phyloP scores from a whole-genome alignment of 2,797 vertebrate genomes.

The Pogoniulus pusillus region DNA sequence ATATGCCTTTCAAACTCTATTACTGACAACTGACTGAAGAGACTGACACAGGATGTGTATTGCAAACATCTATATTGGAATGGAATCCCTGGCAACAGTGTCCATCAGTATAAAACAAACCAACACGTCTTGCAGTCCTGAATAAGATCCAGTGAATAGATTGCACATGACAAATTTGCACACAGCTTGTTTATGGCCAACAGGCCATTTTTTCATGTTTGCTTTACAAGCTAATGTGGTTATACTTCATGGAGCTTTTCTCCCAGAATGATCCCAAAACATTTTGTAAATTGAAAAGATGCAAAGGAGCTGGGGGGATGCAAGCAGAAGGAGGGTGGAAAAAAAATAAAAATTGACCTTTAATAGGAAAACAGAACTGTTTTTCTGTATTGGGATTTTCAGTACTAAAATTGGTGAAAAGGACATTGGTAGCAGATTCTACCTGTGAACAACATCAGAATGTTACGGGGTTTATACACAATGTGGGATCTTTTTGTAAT shows the following conservation, averaged over 20 bases:
- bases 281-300: slow-evolving; percentile 39
- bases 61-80: slow-evolving; percentile 54
- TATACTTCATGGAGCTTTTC: slow-evolving; percentile 19
- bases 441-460: neutral
- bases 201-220: slow-evolving; percentile 43
- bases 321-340: neutral
- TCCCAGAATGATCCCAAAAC: neutral
- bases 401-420: neutral
- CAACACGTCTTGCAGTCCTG: slow-evolving; percentile 33
- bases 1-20: slow-evolving; percentile 60
- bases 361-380: neutral
- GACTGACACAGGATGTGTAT: slow-evolving; percentile 40
- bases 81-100: slow-evolving; percentile 46
- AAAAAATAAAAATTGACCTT: neutral
- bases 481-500: neutral
- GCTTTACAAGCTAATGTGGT: slow-evolving; percentile 49
- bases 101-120: slow-evolving; percentile 56
- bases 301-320: neutral
- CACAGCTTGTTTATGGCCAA: slow-evolving; percentile 66
- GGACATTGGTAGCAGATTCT: neutral
- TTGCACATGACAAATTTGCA: slow-evolving; percentile 56
- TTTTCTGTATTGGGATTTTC: neutral
- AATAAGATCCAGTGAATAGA: slow-evolving; percentile 52
- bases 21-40: slow-evolving; percentile 47
- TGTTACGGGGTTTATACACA: neutral